A percentile compares a stretch with the other conserved stretches of the same genome.
These are phyloP conservation scores for Molanna angustata DNA, from an alignment of 2,888 invertebrate species.

Conservation along the genomic window DNA sequence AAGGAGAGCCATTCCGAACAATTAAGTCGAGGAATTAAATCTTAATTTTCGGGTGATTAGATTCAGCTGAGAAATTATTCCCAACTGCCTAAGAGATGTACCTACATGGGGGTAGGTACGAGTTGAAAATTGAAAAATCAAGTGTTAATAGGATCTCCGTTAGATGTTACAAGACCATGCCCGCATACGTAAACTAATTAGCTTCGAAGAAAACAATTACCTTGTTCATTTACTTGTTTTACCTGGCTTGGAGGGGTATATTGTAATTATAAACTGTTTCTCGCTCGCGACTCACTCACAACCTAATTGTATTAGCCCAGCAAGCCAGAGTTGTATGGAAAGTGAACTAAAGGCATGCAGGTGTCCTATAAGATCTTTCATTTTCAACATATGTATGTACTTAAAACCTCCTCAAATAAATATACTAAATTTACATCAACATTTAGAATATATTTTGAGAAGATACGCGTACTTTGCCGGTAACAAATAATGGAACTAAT, in stretches of 20 bases:
- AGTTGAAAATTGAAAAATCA: constrained; percentile 13
- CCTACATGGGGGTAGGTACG: too few relatives aligned
- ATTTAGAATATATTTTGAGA: too few relatives aligned
- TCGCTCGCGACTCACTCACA: constrained; percentile 28
- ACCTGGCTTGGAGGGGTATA: constrained; percentile 23
- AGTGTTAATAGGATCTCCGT: constrained; percentile 28
- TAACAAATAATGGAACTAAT: too few relatives aligned
- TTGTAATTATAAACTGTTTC: constrained; percentile 33
- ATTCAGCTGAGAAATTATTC: constrained; percentile 10
- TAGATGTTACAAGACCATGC: constrained; percentile 23
- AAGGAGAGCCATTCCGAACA: constrained; percentile 4
- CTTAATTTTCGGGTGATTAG: constrained; percentile 20
- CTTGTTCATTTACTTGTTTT: constrained; percentile 29
- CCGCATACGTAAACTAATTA: constrained; percentile 31
- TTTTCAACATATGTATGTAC: too few relatives aligned
- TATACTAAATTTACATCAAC: too few relatives aligned
- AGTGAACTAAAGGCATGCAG: constrained; percentile 7
- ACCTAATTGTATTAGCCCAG: constrained; percentile 27
- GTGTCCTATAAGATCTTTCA: constrained; percentile 4
- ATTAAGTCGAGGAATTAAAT: constrained; percentile 19
- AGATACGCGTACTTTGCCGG: too few relatives aligned
- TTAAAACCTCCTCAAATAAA: too few relatives aligned
- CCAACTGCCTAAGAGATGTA: neutral
- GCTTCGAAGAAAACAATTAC: constrained; percentile 32
- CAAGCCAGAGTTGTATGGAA: constrained; percentile 1